phyloP scores from a whole-genome alignment of 2,888 invertebrate species.

The Clitarchus hookeri region DNA sequence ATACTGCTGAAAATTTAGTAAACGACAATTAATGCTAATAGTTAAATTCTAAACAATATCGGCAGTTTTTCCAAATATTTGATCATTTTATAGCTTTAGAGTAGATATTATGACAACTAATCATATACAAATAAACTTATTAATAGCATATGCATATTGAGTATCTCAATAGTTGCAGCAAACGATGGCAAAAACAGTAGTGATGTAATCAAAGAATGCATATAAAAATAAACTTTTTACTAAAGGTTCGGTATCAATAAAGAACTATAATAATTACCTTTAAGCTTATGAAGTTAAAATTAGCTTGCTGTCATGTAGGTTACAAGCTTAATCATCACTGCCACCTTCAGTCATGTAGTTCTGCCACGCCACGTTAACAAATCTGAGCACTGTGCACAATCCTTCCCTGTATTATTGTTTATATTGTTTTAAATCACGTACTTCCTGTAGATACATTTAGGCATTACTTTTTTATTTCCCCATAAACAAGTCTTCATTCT shows the following conservation, averaged over 20 bases:
- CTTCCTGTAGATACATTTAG: no score
- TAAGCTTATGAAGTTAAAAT: neutral
- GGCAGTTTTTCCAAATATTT: neutral
- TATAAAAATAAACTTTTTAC: neutral
- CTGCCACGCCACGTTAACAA: neutral
- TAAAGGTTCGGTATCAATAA: neutral
- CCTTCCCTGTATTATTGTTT: neutral
- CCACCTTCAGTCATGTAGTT: constrained; percentile 2
- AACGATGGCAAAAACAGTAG: neutral
- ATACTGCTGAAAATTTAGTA: neutral
- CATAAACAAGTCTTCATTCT: no score
- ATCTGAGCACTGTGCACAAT: neutral
- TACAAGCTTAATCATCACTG: constrained; percentile 1
- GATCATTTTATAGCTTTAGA: neutral
- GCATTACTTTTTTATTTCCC: no score
- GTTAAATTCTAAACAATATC: neutral
- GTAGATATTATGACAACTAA: neutral
- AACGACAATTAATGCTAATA: neutral
- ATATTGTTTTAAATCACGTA: no score
- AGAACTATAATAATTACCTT: neutral
- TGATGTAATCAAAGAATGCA: neutral
- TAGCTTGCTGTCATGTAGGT: neutral
- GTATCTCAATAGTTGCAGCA: constrained; percentile 2
- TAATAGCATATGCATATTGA: neutral
- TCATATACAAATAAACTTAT: neutral